Base-by-base conservation (phyloP, 2,888 invertebrate species). In the Junonia oenone region DNA sequence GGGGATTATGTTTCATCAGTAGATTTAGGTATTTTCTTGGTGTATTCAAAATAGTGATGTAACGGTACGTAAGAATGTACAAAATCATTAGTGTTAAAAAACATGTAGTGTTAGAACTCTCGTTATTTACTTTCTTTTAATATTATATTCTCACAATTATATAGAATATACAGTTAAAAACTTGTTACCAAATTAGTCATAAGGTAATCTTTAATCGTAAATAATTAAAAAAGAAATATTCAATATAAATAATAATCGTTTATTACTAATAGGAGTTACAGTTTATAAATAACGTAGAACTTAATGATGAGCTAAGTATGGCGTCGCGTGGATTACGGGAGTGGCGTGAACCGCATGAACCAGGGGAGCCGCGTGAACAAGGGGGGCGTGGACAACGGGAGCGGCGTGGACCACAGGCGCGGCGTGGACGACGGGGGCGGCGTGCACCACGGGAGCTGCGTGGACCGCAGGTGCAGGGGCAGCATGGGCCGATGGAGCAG, bases 401-500 rank as follows among this genome's bases (percentile, higher is more conserved):
- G 56, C 54, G 1, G 63, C 55, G 45, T 64, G 65, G 15, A 62
- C 51, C n/a, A 63, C 50, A 6, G 63, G 64, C 9, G 65, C 63
- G 6, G 65, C 53, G 40, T 63, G 66, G 3, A 66, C 55, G 6
- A 63, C 49, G 1, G 62, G 65, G 6, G 59, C 61, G 4, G 67
- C 58, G 22, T 67, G 71, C 27, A 69, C 62, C 11, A 67, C 55
- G 0, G 68, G 71, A 1, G 68, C 62, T 0, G 71, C 67, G 57
- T 69, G 70, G 51, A 73, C 59, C 50, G 72, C 67, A 4, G 74
- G 58, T 47, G 75, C 61, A n/a, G 75, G 76, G 2, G 77, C 78
- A 13, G 78, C 74, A 31, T 82, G 80, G 5, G 73, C 71, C 33
- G 78, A 71, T 4, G 87, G 82, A 56, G 78, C 81, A 0, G 88